Evolutionary conservation across 1,140 invertebrate genomes (phyloP), one percentile per base, ranked within the genome.

Genomic region (Spodoptera litura): DNA sequence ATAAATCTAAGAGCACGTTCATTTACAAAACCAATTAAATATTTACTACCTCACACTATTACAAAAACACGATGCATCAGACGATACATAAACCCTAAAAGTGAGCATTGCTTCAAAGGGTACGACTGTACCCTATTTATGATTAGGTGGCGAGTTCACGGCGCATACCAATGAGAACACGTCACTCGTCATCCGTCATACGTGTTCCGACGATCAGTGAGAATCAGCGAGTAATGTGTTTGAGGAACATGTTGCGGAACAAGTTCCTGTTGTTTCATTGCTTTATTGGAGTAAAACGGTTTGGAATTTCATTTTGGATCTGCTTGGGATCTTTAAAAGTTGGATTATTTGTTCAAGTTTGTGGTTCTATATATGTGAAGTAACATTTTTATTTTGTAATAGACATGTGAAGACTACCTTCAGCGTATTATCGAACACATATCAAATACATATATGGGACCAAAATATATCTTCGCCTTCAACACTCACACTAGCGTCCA

Each of bases 161-260:
- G 11, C 68, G 82, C 79, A 81, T 83, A 83, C 79, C 76, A 78
- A 83, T 81, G 79, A 79, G 66, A 3, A 44, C 78, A 79, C 74
- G 61, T 78, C 74, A 72, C 76, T 58, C 59, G 62, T 80, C 77
- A 78, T 80, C 75, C 49, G 52, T 70, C 71, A 73, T 72, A 62
- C 61, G 73, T 71, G 68, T 78, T 64, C 58, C 70, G 64, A 76
- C 52, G 53, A 62, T 73, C 75, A 78, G 68, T 68, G 74, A 20
- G 59, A 80, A 68, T 76, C 79, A 75, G 66, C 71, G 20, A 2
- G 56, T 59, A 74, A 74, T 74, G 58, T 74, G 55, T 74, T 61
- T 74, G 38, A 61, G 52, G 35, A 74, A 74, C 15, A 12, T 20
- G 12, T 35, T 10, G 31, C 27, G 52, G 27, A 53, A 27, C 38